Percentiles rank a stretch among this genome's conserved stretches.
Evolutionary conservation across 2,113 vertebrate species (phyloP).

Genomic region (Corydoras sp.): DNA sequence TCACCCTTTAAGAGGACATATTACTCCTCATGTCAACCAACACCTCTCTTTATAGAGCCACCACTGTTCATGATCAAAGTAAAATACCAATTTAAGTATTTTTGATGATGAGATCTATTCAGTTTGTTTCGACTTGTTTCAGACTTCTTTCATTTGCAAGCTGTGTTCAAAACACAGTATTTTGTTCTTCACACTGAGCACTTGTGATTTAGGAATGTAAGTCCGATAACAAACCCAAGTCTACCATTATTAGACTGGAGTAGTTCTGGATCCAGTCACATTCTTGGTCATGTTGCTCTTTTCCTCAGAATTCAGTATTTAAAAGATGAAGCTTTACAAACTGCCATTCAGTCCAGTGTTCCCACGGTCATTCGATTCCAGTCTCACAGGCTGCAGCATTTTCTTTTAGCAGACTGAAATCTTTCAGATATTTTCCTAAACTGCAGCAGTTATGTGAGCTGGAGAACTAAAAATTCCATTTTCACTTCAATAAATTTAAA

Average conservation of each 20-base stretch:
- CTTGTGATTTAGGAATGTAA: not conserved
- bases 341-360: not conserved
- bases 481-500: too few species aligned
- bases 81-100: not conserved
- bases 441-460: too few species aligned
- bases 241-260: too few species aligned
- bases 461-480: too few species aligned
- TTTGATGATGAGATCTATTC: constrained; percentile 2
- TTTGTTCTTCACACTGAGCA: constrained; percentile 17
- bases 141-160: constrained; percentile 17
- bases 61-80: constrained; percentile 20
- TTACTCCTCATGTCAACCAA: constrained; percentile 21
- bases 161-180: not conserved
- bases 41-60: constrained; percentile 25
- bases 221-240: not conserved
- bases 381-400: not conserved
- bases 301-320: not conserved
- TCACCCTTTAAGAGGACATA: constrained; percentile 31
- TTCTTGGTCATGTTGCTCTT: too few species aligned
- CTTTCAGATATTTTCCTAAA: too few species aligned
- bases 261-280: too few species aligned
- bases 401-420: too few species aligned
- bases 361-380: not conserved
- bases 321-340: not conserved
- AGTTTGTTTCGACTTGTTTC: constrained; percentile 13